These are phyloP conservation scores for Drosophila baimaii DNA, from an alignment of 1,140 invertebrate genomes.

Conservation along the genomic window DNA sequence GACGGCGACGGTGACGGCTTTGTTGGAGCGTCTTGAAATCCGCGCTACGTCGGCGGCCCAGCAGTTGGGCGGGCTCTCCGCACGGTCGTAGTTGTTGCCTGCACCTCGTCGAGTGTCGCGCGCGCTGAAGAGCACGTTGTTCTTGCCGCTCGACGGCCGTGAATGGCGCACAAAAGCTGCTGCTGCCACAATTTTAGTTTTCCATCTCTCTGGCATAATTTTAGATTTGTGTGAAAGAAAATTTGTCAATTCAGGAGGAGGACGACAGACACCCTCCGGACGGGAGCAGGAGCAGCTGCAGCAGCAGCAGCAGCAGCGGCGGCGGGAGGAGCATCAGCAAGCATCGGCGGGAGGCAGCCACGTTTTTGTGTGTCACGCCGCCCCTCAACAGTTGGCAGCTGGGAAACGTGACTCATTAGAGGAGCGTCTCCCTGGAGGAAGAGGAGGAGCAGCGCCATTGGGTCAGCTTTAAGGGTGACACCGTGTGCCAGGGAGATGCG, in stretches of 20 bases:
- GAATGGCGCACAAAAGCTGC: conserved; percentile 39
- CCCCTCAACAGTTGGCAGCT: conserved; percentile 59
- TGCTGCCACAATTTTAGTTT: conserved; percentile 51
- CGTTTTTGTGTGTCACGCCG: conserved; percentile 43
- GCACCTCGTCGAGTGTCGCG: conserved; percentile 70
- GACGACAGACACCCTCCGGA: conserved; percentile 10
- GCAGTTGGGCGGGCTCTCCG: conserved; percentile 20
- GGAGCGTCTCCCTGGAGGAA: conserved; percentile 7
- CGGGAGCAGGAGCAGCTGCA: conserved; percentile 11
- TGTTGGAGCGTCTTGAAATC: conserved; percentile 50
- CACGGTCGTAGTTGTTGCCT: conserved; percentile 48
- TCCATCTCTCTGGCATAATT: conserved; percentile 51
- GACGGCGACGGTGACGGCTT: conserved; percentile 22
- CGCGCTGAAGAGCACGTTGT: conserved; percentile 47
- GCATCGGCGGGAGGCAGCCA: conserved; percentile 3
- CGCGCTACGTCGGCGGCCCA: conserved; percentile 37
- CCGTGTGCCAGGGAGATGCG: conserved; percentile 11
- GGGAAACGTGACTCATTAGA: conserved; percentile 62
- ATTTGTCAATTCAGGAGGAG: conserved; percentile 53
- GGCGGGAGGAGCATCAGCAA: not conserved
- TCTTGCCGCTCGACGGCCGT: conserved; percentile 30
- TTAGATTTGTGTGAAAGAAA: conserved; percentile 53
- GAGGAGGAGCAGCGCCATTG: conserved; percentile 9
- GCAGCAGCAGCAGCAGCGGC: conserved; percentile 7
- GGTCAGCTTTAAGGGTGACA: conserved; percentile 25